Evolutionary conservation across 1,140 invertebrate genomes (phyloP).

Genomic region (Ooceraea biroi): DNA sequence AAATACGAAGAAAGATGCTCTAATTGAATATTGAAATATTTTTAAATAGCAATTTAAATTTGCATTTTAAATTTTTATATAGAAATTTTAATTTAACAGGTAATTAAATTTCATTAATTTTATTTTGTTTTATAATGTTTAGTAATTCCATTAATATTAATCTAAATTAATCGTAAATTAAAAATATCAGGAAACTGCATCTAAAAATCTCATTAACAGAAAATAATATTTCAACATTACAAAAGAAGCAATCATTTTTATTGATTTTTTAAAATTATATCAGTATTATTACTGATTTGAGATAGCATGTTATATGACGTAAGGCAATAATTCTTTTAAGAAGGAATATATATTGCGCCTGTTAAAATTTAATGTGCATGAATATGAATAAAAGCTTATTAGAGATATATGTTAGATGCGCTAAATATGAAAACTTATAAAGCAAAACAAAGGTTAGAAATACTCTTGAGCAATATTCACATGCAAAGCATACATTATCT

Average conservation of each 20-base stretch:
- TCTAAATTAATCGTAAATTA: too few relatives aligned
- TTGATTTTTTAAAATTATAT: neutral
- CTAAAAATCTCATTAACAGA: neutral
- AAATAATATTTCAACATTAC: neutral
- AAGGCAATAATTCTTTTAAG: constrained; percentile 2
- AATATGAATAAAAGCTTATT: constrained; percentile 9
- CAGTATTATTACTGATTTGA: constrained; percentile 4
- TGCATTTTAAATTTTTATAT: too few relatives aligned
- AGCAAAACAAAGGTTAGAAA: constrained; percentile 33
- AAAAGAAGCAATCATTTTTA: neutral
- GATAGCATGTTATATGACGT: neutral
- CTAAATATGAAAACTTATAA: neutral
- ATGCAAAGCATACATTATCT: constrained; percentile 44
- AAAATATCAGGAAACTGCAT: too few relatives aligned
- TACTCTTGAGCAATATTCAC: constrained; percentile 24
- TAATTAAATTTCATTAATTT: too few relatives aligned
- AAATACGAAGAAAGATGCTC: too few relatives aligned
- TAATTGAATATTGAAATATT: too few relatives aligned
- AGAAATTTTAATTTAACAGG: too few relatives aligned
- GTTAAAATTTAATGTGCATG: constrained; percentile 22
- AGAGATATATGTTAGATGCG: neutral
- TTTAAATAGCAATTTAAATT: too few relatives aligned
- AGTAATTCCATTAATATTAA: too few relatives aligned
- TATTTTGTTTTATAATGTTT: too few relatives aligned
- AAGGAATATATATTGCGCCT: constrained; percentile 6